Percentiles rank a stretch among this genome's conserved stretches.
These are phyloP conservation scores for Prionailurus bengalensis DNA, from an alignment of 2,113 vertebrate species.

Conservation along the genomic window DNA sequence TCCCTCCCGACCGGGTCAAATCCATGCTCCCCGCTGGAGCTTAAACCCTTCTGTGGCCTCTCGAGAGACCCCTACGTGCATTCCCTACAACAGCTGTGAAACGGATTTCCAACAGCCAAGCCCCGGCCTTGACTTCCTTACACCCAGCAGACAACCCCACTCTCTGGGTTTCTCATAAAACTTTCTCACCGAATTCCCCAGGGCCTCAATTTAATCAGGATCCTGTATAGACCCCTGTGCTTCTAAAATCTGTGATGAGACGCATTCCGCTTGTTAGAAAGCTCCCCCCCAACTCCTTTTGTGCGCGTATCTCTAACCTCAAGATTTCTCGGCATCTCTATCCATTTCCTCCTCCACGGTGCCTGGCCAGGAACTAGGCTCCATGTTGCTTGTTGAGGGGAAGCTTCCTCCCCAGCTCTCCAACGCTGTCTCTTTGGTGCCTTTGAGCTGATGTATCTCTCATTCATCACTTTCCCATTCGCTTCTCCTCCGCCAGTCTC, in stretches of 20 bases:
- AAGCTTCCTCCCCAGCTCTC: background rate
- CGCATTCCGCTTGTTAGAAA: background rate
- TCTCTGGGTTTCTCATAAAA: background rate
- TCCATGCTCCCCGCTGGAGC: background rate
- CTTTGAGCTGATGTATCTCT: rapidly evolving
- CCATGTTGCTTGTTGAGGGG: rapidly evolving
- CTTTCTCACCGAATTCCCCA: background rate
- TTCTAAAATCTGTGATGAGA: background rate
- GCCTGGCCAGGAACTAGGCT: background rate
- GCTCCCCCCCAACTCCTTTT: background rate
- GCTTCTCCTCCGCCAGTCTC: background rate
- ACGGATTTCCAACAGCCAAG: background rate
- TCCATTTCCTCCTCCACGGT: background rate
- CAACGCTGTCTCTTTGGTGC: too few species aligned
- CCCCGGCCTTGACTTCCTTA: background rate
- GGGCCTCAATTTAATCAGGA: background rate
- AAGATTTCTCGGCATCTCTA: background rate
- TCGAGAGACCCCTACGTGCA: background rate
- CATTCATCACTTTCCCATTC: rapidly evolving
- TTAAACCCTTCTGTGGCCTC: background rate
- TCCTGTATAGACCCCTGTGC: background rate
- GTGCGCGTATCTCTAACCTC: background rate
- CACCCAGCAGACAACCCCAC: background rate
- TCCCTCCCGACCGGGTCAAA: background rate
- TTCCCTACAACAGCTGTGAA: background rate